Evolutionary conservation across 2,797 vertebrate species (phyloP).

Genomic region (Xiphophorus birchmanni): DNA sequence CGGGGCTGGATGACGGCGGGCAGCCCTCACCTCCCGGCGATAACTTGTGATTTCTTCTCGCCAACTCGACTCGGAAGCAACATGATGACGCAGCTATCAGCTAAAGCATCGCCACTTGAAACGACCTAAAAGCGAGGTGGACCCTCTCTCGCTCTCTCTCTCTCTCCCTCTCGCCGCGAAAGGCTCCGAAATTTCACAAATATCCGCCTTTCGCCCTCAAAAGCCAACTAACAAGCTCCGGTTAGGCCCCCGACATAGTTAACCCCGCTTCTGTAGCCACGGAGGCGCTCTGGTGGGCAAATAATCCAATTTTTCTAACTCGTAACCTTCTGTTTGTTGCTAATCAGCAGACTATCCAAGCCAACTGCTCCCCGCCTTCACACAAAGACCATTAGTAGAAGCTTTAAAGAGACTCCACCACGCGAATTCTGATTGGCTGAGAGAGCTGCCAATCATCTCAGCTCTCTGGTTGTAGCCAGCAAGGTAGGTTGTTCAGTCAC

Average conservation of each 20-base stretch:
- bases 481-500: constrained; percentile 79
- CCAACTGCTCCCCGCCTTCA: constrained; percentile 72
- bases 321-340: constrained; percentile 86
- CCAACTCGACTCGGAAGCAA: constrained; percentile 80
- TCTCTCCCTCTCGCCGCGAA: constrained; percentile 41
- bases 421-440: constrained; percentile 70
- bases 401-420: constrained; percentile 73
- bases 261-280: constrained; percentile 19
- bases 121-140: constrained; percentile 75
- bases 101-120: constrained; percentile 77
- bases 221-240: constrained; percentile 45
- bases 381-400: constrained; percentile 76
- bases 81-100: constrained; percentile 83
- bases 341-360: constrained; percentile 79
- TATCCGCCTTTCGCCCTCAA: constrained; percentile 27
- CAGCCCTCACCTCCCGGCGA: constrained; percentile 68
- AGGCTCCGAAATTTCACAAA: constrained; percentile 45
- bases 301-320: constrained; percentile 79
- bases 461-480: constrained; percentile 30
- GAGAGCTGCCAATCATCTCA: constrained; percentile 59
- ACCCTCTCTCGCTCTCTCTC: constrained; percentile 47
- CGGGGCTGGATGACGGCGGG: constrained; percentile 46
- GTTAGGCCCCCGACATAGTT: constrained; percentile 40
- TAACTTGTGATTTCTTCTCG: constrained; percentile 82
- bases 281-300: constrained; percentile 59